Percentiles rank a stretch among this genome's conserved stretches.
These are phyloP conservation scores for Setipinna tenuifilis DNA, from an alignment of 2,797 vertebrate genomes.

Conservation along the genomic window DNA sequence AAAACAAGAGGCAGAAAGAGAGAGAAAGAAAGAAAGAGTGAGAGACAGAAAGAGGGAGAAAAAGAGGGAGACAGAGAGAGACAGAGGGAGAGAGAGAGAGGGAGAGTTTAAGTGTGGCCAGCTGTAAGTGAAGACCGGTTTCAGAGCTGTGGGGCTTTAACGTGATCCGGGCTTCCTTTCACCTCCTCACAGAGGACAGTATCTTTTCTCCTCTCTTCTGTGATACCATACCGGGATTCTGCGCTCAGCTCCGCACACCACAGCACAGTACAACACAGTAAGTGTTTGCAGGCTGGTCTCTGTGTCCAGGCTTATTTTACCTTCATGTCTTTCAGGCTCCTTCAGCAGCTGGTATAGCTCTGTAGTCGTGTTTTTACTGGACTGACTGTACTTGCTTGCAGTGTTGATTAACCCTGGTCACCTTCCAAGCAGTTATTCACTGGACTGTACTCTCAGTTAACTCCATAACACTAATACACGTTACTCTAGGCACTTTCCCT, in stretches of 20 bases:
- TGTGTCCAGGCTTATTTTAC: too few relatives aligned
- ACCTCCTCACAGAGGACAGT: background rate
- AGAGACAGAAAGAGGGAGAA: background rate
- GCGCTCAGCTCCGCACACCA: too few relatives aligned
- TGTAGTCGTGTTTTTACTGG: too few relatives aligned
- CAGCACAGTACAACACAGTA: background rate
- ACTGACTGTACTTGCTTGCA: too few relatives aligned
- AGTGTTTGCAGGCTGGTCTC: background rate
- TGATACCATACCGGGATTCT: background rate
- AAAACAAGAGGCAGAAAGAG: background rate
- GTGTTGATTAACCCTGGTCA: too few relatives aligned
- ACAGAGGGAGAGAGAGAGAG: background rate
- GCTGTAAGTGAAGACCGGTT: background rate
- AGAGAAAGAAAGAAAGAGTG: background rate
- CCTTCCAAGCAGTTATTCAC: too few relatives aligned
- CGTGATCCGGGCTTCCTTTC: background rate
- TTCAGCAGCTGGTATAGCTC: too few relatives aligned
- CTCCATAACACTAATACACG: too few relatives aligned
- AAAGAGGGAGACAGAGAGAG: background rate
- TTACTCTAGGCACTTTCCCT: too few relatives aligned
- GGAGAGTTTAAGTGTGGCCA: background rate
- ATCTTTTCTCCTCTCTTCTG: background rate
- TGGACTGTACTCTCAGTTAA: too few relatives aligned
- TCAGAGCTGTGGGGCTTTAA: background rate
- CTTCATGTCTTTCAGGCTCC: too few relatives aligned